phyloP scores from a whole-genome alignment of 2,797 vertebrate species.

The Corythornis leucogaster region DNA sequence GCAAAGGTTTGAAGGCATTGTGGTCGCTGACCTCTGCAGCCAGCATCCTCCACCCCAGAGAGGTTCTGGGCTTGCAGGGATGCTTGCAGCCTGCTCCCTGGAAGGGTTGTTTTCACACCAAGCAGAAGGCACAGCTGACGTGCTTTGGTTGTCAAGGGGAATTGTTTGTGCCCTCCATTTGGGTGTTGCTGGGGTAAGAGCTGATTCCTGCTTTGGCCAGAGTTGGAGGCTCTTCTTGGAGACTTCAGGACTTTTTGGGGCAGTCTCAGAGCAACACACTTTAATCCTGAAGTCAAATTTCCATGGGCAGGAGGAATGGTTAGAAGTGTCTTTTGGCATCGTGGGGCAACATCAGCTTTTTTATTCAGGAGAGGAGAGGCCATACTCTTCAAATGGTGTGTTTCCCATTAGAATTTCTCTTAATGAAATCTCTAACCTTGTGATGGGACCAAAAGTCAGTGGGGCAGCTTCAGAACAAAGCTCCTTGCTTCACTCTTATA shows the following conservation, averaged over 20 bases:
- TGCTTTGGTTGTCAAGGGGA: not conserved
- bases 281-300: not conserved
- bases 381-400: not conserved
- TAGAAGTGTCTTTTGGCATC: not conserved
- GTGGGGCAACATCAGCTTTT: not conserved
- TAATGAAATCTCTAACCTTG: not conserved
- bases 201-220: not conserved
- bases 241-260: not conserved
- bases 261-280: not conserved
- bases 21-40: fast-evolving
- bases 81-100: not conserved
- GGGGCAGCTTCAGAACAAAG: not conserved
- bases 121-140: not conserved
- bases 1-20: fast-evolving
- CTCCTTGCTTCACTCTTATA: not conserved
- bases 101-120: fast-evolving
- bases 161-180: not conserved
- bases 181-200: fast-evolving
- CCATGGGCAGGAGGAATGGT: fast-evolving
- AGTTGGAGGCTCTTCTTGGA: fast-evolving
- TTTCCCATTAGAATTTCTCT: not conserved
- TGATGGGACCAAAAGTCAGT: not conserved
- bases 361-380: not conserved
- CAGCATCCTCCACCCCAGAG: not conserved
- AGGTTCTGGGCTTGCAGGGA: not conserved